Base-by-base conservation (phyloP, 1,140 invertebrate genomes). In the Sitophilus oryzae region DNA sequence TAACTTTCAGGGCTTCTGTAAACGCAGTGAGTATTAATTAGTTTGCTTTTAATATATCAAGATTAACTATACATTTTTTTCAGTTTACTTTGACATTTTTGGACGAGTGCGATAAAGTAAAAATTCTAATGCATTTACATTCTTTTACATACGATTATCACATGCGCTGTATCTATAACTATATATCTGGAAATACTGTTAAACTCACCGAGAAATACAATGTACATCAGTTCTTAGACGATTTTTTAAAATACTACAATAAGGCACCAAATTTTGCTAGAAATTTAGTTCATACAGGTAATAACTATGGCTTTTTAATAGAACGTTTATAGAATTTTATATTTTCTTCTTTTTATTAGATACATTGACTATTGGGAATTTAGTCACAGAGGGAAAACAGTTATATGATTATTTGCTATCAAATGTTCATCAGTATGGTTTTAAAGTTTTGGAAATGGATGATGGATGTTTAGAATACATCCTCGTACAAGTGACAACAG, bases 101-200 rank as follows among this genome's bases (percentile, higher is more conserved):
- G 60, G 86, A 88, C 65, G 84, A 87, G 66, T 85, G 85, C 70
- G 86, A 89, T 66, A 82, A 82, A 66, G 82, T 88, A 20, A 88
- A 86, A 71, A 74, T 79, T 34, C 75, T 77, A 25, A 82, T 89
- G 75, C 90, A 93, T 73, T 74, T 91, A 23, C 90, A 93, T 73
- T 92, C 89, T 1, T 93, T 93, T 66, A 88, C 88, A 0, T 91
- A 91, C 63, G 90, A 93, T 70, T 92, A 88, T 69, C 90, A 93
- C 71, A 73, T 93, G 23, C 76, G 89, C 45, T 83, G 79, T 36
- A 80, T 91, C 48, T 80, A 84, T 63, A 78, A 79, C 0, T 90
- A 88, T 61, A 79, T 91, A 22, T 77, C 79, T 55, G 82, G 80
- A 16, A 75, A 75, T 49, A 18, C 43, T 20, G 70, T 72, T 40